Evolutionary conservation across 2,113 vertebrate genomes (phyloP), one percentile per base, ranked within the genome.

Genomic region (Gambusia affinis): DNA sequence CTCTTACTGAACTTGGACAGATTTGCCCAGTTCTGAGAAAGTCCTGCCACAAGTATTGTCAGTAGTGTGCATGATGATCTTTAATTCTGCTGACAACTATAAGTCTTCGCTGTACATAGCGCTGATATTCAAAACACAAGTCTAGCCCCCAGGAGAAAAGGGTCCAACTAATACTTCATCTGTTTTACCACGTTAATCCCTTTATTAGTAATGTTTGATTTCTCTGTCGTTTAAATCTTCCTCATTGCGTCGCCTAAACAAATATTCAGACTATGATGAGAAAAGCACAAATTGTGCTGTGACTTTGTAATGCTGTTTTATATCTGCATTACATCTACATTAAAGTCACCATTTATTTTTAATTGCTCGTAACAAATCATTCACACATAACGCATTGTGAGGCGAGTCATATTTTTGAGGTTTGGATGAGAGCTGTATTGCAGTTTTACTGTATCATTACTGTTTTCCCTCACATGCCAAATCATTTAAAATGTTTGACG

Each of bases 321-420:
- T 74, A 85, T 74, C 57, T 62, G 37, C 42, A 80, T 70, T 44
- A 64, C 75, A 57, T 73, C 37, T 70, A 76, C 60, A 60, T 69
- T 80, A 12, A 70, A 78, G 80, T 64, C 76, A 74, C 75, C 66
- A 30, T 89, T 87, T 79, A 78, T 39, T 82, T 84, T 81, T 73
- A 82, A 80, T 86, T 87, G 83, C 69, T 76, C 47, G 24, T 72
- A 80, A 69, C 77, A 86, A 91, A 81, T 86, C 78, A 82, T 65
- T 65, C 60, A 77, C 57, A 73, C 74, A 79, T 71, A 75, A 67
- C 73, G 74, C 33, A 70, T 67, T 76, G 67, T 29, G 60, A 30
- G 61, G 77, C 70, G 51, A 75, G 69, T 78, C 75, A 68, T 78
- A 68, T 72, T 81, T 83, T 35, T 85, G 73, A 81, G 86, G 84